Evolutionary conservation across 2,888 invertebrate species (phyloP), one percentile per base, ranked within the genome.

Genomic region (Idaea dimidiata): DNA sequence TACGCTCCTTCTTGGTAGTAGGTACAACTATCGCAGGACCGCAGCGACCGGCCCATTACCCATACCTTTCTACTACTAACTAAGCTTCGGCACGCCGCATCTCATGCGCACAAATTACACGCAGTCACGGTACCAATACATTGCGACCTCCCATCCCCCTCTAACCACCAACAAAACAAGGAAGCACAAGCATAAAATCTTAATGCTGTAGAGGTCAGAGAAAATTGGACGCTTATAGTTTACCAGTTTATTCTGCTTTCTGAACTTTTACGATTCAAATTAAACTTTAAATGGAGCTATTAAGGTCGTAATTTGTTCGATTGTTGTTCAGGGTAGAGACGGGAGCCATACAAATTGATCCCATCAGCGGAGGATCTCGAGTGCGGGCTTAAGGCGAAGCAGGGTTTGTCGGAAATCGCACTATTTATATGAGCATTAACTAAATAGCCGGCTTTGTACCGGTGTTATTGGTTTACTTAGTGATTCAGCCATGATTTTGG

Each of bases 321-420:
- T 72, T 69, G 70, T 56, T 60, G 63, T 71, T 63, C 71, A 70
- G 73, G 75, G 71, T 78, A 77, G 74, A 71, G 79, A 77, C 77
- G 78, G 82, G 80, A 84, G 84, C 87, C 77, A 82, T 87, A 89
- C 89, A 89, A 88, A 90, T 89, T 87, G 83, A 81, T 82, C 81
- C 79, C 83, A 83, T 84, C 84, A 81, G 72, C 70, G 72, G 66
- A 68, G 74, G 74, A 78, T 79, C 71, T 73, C 71, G 72, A 72
- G 72, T 72, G 73, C 73, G 74, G 72, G 74, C 74, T 76, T 74
- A 76, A 74, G 75, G 74, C 73, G 77, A 71, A 71, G 77, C 76
- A 74, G 80, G 80, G 81, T 77, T 80, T 78, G 75, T 68, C 75
- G 80, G 80, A 77, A 82, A 84, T 84, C 80, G 77, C 79, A 80